A percentile compares a stretch with the other conserved stretches of the same genome.
phyloP scores from a whole-genome alignment of 2,888 invertebrate species.

The Sarcophaga carnaria region DNA sequence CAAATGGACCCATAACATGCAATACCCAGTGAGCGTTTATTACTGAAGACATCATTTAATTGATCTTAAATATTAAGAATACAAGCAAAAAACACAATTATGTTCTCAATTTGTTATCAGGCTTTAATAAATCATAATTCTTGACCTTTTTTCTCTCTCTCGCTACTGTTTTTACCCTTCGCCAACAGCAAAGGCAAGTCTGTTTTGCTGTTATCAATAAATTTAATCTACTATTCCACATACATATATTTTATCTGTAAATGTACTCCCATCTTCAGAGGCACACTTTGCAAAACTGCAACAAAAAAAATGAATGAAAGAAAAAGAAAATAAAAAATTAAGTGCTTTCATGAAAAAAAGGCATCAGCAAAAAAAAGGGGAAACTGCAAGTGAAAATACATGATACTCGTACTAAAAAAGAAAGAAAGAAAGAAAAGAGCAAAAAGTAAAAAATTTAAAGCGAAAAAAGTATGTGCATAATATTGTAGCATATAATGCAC shows the following conservation, averaged over 20 bases:
- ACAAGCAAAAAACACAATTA: too few species aligned
- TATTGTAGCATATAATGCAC: background rate
- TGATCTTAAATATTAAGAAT: background rate
- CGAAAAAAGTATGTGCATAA: constrained; percentile 15
- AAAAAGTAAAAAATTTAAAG: background rate
- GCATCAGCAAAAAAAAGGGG: background rate
- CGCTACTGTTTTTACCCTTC: background rate
- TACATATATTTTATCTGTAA: constrained; percentile 42
- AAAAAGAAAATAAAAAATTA: constrained; percentile 30
- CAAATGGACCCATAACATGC: too few species aligned
- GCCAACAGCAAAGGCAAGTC: background rate
- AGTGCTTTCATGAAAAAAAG: constrained; percentile 34
- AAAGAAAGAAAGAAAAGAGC: background rate
- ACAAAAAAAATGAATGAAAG: background rate
- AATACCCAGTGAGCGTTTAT: too few species aligned
- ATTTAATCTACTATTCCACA: constrained; percentile 33
- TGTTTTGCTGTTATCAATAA: constrained; percentile 50
- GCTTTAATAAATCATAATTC: background rate
- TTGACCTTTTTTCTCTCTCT: background rate
- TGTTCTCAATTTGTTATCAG: background rate
- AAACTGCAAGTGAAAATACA: constrained; percentile 49
- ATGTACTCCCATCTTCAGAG: constrained; percentile 30
- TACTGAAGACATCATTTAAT: background rate
- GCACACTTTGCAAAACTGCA: background rate
- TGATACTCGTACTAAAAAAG: constrained; percentile 26